These are phyloP conservation scores for Muschampia plurimacula DNA, from an alignment of 2,888 invertebrate species.

Conservation along the genomic window DNA sequence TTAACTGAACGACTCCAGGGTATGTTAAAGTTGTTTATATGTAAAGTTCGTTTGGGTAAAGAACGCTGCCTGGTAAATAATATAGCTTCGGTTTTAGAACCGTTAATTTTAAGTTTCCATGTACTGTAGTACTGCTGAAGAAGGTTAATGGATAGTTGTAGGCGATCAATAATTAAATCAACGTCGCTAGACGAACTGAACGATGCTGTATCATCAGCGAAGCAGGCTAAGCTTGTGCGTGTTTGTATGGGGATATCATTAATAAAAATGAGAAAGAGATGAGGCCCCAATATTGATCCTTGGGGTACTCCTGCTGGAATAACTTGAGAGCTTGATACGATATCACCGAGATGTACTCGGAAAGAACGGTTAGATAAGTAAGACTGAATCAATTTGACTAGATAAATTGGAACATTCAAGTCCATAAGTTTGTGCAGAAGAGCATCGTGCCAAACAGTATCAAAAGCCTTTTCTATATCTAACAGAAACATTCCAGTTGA, in stretches of 20 bases:
- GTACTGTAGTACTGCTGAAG: background rate
- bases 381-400: background rate
- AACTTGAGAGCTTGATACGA: background rate
- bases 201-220: background rate
- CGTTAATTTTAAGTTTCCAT: slow-evolving; percentile 1
- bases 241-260: slow-evolving; percentile 4
- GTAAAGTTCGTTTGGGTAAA: background rate
- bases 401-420: background rate
- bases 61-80: slow-evolving; percentile 1
- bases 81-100: slow-evolving; percentile 3
- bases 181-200: background rate
- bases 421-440: background rate
- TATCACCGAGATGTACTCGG: background rate
- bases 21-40: background rate
- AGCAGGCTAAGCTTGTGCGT: background rate
- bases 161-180: background rate
- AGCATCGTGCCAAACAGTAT: background rate
- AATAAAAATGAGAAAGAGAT: slow-evolving; percentile 3
- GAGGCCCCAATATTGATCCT: slow-evolving; percentile 5
- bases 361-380: background rate
- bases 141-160: background rate
- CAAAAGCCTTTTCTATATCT: slow-evolving; percentile 7
- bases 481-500: background rate
- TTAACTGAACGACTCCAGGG: slow-evolving; percentile 8
- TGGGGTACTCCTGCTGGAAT: slow-evolving; percentile 1